Percentiles rank a stretch among this genome's conserved stretches.
phyloP scores from a whole-genome alignment of 23 tunicate species.

The Corella eumyota region DNA sequence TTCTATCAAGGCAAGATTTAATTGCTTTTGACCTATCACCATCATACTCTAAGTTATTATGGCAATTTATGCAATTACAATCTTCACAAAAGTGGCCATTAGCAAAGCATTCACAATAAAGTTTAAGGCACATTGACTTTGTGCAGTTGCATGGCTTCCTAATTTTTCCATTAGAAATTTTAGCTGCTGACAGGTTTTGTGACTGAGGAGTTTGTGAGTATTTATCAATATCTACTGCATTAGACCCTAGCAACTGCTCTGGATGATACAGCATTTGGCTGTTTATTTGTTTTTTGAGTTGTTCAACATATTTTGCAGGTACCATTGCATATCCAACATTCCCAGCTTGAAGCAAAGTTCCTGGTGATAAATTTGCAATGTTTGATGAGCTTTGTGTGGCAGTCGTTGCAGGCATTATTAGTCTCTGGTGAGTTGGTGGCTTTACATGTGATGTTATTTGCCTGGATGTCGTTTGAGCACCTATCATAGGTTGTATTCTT shows the following conservation, averaged over 20 bases:
- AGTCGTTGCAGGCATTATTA: slow-evolving; percentile 75
- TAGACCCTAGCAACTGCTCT: not conserved
- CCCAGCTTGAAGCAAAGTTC: slow-evolving; percentile 42
- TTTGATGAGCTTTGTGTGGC: not conserved
- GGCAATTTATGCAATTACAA: slow-evolving; percentile 90
- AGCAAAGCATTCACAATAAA: slow-evolving; percentile 95
- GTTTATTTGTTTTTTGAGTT: slow-evolving; percentile 51
- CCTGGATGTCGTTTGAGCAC: slow-evolving; percentile 6
- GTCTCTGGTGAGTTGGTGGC: slow-evolving; percentile 5
- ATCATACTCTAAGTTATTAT: slow-evolving; percentile 71
- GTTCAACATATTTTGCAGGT: slow-evolving; percentile 87
- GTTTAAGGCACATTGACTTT: slow-evolving; percentile 85
- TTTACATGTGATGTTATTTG: slow-evolving; percentile 1
- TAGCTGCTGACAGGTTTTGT: not conserved
- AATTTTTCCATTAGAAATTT: slow-evolving; percentile 31
- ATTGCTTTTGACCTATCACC: slow-evolving; percentile 83
- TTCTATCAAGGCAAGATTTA: slow-evolving; percentile 76
- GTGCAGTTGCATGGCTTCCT: slow-evolving; percentile 94
- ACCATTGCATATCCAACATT: slow-evolving; percentile 85
- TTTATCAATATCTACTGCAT: not conserved
- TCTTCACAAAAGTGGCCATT: slow-evolving; percentile 93
- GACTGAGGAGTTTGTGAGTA: no score
- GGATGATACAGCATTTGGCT: slow-evolving; percentile 13
- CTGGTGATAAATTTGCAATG: slow-evolving; percentile 21
- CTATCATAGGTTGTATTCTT: slow-evolving; percentile 22